These are phyloP conservation scores for Chironomus striatipennis DNA, from an alignment of 1,140 invertebrate genomes.

Conservation along the genomic window DNA sequence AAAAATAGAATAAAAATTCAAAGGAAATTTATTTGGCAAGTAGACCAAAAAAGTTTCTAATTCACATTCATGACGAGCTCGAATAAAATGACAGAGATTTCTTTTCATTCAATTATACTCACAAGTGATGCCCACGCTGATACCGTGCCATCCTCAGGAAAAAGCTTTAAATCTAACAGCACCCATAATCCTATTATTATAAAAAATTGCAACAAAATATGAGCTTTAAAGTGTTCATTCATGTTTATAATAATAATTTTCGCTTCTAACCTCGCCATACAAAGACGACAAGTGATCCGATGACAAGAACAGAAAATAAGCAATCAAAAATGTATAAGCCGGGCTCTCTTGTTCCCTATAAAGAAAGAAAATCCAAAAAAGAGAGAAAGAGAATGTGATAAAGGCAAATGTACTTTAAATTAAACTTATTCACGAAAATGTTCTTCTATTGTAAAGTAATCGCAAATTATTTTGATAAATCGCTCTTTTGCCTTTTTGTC, in stretches of 20 bases:
- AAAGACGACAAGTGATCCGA: constrained; percentile 75
- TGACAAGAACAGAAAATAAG: constrained; percentile 71
- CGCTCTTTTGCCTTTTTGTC: too few relatives aligned
- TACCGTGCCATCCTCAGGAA: constrained; percentile 51
- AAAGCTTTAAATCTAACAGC: constrained; percentile 67
- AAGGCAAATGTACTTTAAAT: constrained; percentile 31
- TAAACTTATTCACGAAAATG: not conserved
- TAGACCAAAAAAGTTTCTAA: too few relatives aligned
- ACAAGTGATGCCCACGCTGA: constrained; percentile 71
- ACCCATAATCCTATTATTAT: constrained; percentile 54
- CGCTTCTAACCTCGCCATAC: constrained; percentile 61
- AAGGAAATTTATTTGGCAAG: too few relatives aligned
- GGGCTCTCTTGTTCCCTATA: constrained; percentile 58
- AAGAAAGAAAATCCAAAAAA: too few relatives aligned
- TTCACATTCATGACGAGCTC: too few relatives aligned
- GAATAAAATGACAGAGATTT: too few relatives aligned
- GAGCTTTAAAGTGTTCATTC: not conserved
- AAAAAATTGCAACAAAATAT: not conserved
- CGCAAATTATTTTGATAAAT: not conserved
- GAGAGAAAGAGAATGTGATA: not conserved
- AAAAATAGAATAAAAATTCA: too few relatives aligned
- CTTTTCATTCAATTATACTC: constrained; percentile 37
- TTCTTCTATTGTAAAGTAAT: not conserved
- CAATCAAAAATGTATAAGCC: constrained; percentile 73
- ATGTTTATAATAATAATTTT: not conserved